Evolutionary conservation across 2,888 invertebrate species (phyloP), one percentile per base, ranked within the genome.

Genomic region (Eupithecia vulgata): DNA sequence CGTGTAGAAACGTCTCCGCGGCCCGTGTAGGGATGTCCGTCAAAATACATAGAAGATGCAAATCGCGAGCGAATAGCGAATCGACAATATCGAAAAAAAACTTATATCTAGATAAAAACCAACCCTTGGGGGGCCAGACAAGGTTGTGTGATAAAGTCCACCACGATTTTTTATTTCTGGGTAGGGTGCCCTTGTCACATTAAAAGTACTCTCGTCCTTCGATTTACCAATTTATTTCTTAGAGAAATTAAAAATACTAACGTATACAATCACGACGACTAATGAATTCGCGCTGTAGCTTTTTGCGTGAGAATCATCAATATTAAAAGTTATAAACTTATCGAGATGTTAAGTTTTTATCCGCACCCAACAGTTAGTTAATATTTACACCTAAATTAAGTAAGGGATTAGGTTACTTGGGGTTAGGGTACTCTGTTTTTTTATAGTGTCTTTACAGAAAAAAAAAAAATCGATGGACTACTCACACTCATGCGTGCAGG

Each of bases 21-120:
- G 81, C 71, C 79, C 83, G 85, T 83, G 85, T 82, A 85, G 78
- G 85, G 85, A 85, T 86, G 89, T 87, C 90, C 81, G 83, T 89
- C 90, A 90, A 89, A 89, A 86, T 84, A 84, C 4, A 57, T 81
- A 80, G 76, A 76, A 74, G 81, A 85, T 84, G 84, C 83, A 85
- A 84, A 85, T 86, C 72, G 81, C 78, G 81, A 84, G 83, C 81
- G 81, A 78, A 77, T 59, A 76, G 80, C 82, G 81, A 76, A 67
- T 71, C 13, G 10, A 40, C 66, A 21, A 42, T 40, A 40, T 35
- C 17, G 34, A 30, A n/a, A n/a, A n/a, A n/a, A n/a, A n/a, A n/a
- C 17, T 45, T n/a, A 45, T 7, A 7, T 7, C 5, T 42, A 42
- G 35, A 42, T 52, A 52, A 52, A 8, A n/a, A 52, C 13, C 12